phyloP scores from a whole-genome alignment of 2,888 invertebrate genomes.

The Trilocha varians region DNA sequence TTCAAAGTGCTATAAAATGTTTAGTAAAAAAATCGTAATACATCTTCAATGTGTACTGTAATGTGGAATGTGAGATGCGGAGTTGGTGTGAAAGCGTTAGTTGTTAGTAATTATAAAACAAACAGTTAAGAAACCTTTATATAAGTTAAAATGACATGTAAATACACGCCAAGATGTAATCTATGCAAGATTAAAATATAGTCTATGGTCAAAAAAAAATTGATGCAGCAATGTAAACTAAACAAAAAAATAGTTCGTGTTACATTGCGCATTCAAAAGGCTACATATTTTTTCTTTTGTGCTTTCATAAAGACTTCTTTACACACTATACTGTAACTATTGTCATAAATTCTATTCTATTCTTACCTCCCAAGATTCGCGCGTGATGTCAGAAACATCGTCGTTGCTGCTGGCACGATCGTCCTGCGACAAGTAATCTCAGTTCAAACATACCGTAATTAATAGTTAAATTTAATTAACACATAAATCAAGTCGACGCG shows the following conservation, averaged over 20 bases:
- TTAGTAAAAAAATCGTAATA: constrained; percentile 7
- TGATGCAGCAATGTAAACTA: too few relatives aligned
- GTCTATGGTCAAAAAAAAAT: too few relatives aligned
- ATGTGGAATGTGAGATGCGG: constrained; percentile 53
- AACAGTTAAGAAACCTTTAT: constrained; percentile 2
- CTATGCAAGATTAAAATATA: constrained; percentile 8
- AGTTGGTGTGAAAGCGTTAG: constrained; percentile 38
- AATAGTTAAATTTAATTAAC: neutral
- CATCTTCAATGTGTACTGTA: constrained; percentile 64
- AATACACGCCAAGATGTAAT: neutral
- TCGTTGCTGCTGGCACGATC: constrained; percentile 78
- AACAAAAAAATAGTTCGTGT: too few relatives aligned
- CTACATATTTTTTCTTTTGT: too few relatives aligned
- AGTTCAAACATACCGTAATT: constrained; percentile 12
- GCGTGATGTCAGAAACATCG: constrained; percentile 85
- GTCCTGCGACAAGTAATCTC: constrained; percentile 42
- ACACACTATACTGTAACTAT: constrained; percentile 1
- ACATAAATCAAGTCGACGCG: constrained; percentile 23
- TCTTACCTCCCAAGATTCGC: constrained; percentile 96
- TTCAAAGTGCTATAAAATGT: constrained; percentile 14
- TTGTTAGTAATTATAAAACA: constrained; percentile 14
- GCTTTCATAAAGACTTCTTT: too few relatives aligned
- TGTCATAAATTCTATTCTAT: constrained; percentile 5
- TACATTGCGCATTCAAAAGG: too few relatives aligned
- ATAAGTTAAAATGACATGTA: neutral